Evolutionary conservation across 2,113 vertebrate genomes (phyloP).

Genomic region (Pachypanchax playfairii): DNA sequence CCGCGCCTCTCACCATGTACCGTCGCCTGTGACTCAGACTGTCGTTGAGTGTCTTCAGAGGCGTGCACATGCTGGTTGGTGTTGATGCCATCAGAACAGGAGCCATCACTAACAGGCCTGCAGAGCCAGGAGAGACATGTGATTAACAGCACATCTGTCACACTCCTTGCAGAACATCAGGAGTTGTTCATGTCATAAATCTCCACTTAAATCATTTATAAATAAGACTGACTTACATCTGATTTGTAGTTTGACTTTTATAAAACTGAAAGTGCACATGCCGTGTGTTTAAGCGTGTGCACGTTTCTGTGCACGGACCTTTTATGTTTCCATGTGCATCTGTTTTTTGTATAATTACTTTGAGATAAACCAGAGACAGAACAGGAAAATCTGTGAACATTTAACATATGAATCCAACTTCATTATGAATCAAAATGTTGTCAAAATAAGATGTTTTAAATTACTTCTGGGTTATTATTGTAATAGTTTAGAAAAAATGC

Average conservation of each 20-base stretch:
- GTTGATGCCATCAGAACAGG: slow-evolving; percentile 48
- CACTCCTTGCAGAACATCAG: neutral
- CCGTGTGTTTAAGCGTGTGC: neutral
- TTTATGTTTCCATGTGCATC: neutral
- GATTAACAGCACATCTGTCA: neutral
- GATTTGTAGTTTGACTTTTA: neutral
- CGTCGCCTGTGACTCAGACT: slow-evolving; percentile 72
- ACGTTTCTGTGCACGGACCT: neutral
- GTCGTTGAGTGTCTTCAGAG: slow-evolving; percentile 70
- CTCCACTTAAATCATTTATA: neutral
- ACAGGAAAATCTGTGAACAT: neutral
- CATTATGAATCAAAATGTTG: neutral
- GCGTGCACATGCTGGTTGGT: slow-evolving; percentile 60
- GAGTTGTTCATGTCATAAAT: neutral
- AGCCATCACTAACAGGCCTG: slow-evolving; percentile 67
- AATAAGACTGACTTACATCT: neutral
- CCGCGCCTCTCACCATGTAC: slow-evolving; percentile 75
- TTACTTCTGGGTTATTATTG: too few species aligned
- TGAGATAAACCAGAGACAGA: neutral
- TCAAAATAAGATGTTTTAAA: neutral
- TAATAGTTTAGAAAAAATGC: neutral
- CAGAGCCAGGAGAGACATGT: neutral
- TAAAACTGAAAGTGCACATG: neutral
- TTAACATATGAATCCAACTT: neutral
- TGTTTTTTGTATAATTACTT: neutral